phyloP scores from a whole-genome alignment of 2,113 vertebrate species.

The Varanus komodoensis region DNA sequence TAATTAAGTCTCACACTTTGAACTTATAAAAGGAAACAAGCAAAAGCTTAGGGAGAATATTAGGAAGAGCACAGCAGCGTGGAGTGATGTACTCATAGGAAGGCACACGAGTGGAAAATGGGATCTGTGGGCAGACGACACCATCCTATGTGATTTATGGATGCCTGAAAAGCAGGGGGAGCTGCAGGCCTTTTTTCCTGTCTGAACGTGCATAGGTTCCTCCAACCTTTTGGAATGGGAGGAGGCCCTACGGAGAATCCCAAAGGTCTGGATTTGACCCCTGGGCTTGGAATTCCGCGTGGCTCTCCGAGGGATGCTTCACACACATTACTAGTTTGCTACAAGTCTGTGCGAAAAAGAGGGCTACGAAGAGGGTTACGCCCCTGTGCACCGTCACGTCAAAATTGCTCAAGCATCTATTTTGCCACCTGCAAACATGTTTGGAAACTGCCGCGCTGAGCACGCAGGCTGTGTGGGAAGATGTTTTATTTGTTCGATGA shows the following conservation, averaged over 20 bases:
- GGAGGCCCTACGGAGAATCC: too few species aligned
- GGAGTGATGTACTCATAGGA: not conserved
- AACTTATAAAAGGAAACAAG: not conserved
- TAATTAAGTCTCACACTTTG: slow-evolving; percentile 3
- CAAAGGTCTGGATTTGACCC: too few species aligned
- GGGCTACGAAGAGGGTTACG: too few species aligned
- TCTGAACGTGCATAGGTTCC: too few species aligned
- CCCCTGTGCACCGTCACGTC: not conserved
- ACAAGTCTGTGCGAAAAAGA: too few species aligned
- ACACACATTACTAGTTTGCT: not conserved
- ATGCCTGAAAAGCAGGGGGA: too few species aligned
- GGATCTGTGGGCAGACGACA: not conserved
- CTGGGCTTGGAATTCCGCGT: too few species aligned
- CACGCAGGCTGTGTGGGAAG: not conserved
- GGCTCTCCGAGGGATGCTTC: not conserved
- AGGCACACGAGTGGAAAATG: not conserved
- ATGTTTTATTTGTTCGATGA: not conserved
- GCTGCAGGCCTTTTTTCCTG: too few species aligned
- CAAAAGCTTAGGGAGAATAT: not conserved
- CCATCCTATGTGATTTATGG: too few species aligned
- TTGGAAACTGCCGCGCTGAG: not conserved
- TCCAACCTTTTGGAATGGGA: too few species aligned
- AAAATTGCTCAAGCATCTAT: not conserved
- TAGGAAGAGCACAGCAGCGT: not conserved
- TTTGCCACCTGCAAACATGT: not conserved